Evolutionary conservation across 2,888 invertebrate genomes (phyloP).

Genomic region (Malthinus flaveolus): DNA sequence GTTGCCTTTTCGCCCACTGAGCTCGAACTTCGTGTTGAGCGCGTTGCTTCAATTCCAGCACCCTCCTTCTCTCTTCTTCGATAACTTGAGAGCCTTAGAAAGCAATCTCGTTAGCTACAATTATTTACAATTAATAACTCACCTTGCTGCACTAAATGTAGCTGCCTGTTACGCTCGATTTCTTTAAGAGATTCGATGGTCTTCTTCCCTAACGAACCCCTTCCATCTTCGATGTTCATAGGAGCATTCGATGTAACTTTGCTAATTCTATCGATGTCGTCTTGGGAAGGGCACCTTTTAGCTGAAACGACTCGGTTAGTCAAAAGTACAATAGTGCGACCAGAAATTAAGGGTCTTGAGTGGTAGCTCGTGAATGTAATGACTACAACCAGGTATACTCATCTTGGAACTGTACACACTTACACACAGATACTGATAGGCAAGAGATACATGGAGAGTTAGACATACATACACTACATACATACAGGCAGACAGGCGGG

Average conservation of each 20-base stretch:
- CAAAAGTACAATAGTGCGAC: background rate
- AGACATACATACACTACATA: too few relatives aligned
- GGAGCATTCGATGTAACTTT: constrained; percentile 85
- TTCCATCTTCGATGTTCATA: constrained; percentile 69
- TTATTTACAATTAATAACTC: constrained; percentile 30
- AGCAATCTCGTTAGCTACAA: background rate
- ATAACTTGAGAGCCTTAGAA: constrained; percentile 83
- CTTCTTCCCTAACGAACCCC: constrained; percentile 72
- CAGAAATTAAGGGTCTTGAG: too few relatives aligned
- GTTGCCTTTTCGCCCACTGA: constrained; percentile 76
- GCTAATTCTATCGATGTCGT: constrained; percentile 86
- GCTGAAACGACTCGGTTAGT: constrained; percentile 4
- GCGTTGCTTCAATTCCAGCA: constrained; percentile 81
- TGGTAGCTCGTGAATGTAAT: too few relatives aligned
- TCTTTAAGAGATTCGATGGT: constrained; percentile 86
- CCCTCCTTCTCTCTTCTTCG: constrained; percentile 86
- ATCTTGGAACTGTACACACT: too few relatives aligned
- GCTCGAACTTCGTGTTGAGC: constrained; percentile 89
- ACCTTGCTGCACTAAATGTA: constrained; percentile 91
- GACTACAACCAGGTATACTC: too few relatives aligned
- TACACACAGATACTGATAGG: too few relatives aligned
- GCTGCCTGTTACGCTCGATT: constrained; percentile 84
- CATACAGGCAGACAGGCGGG: too few relatives aligned
- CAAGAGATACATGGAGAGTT: too few relatives aligned
- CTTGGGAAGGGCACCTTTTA: constrained; percentile 68